Conservation (phyloP, 2,888 invertebrate genomes). For the Scrobipalpa atriplicella region DNA sequence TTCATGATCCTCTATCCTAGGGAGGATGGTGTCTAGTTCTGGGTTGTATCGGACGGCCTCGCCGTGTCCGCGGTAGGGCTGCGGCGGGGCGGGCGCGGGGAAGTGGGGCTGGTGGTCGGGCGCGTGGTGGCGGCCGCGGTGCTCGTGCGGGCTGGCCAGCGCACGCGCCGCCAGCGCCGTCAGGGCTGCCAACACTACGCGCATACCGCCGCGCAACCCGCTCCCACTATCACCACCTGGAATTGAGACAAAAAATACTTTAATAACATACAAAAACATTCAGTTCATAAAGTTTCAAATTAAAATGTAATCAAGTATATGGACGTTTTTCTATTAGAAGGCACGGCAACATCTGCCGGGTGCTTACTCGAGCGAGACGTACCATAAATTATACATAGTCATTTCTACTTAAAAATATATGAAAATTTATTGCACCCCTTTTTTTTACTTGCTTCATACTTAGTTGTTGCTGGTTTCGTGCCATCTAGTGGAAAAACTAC, state of each 20-base stretch:
- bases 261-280: neutral
- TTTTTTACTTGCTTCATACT: no score
- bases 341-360: no score
- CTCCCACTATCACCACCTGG: conserved; percentile 74
- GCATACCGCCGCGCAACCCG: conserved; percentile 75
- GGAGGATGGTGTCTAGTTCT: conserved; percentile 79
- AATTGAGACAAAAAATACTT: conserved; percentile 38
- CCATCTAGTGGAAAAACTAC: no score
- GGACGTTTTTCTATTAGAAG: no score
- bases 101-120: conserved; percentile 70
- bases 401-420: no score
- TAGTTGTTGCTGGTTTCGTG: no score
- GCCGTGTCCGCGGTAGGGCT: conserved; percentile 80
- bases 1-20: conserved; percentile 70
- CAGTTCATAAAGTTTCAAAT: no score
- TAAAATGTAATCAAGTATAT: no score
- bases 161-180: conserved; percentile 76
- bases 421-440: no score
- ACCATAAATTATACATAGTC: no score
- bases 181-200: conserved; percentile 76
- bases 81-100: conserved; percentile 66
- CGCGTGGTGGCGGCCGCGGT: conserved; percentile 78
- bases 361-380: no score
- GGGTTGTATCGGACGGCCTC: conserved; percentile 82
- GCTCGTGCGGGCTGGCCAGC: conserved; percentile 76